Conservation (phyloP, 2,113 vertebrate species). For the Sphyrna mokarran region DNA sequence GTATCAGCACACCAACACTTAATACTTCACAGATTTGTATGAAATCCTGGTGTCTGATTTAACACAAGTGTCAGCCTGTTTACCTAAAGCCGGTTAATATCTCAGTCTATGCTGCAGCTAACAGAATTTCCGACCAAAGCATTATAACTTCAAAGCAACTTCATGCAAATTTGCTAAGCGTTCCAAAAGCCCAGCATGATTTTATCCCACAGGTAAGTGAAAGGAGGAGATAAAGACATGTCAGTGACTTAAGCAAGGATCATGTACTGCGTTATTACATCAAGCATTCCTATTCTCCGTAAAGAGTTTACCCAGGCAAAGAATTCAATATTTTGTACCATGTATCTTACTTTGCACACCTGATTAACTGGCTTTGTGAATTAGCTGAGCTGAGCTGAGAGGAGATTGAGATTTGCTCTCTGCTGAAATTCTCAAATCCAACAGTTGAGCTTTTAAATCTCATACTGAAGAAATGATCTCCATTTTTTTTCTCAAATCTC, state of each 20-base stretch:
- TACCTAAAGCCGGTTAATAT: not conserved
- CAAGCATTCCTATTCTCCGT: not conserved
- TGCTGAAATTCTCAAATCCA: not conserved
- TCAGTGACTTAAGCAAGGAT: not conserved
- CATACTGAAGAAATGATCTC: not conserved
- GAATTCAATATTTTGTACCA: not conserved
- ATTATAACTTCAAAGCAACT: not conserved
- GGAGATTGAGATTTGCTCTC: not conserved
- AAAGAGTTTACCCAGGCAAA: not conserved
- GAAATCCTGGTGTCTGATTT: not conserved
- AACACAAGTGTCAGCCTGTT: not conserved
- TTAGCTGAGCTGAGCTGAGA: not conserved
- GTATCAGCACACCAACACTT: not conserved
- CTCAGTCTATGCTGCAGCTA: not conserved
- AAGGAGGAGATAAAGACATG: not conserved
- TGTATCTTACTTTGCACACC: not conserved
- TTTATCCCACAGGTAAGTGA: not conserved
- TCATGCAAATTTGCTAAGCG: not conserved
- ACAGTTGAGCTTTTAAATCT: not conserved
- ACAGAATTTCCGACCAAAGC: not conserved
- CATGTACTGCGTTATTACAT: not conserved
- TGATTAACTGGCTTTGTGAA: not conserved
- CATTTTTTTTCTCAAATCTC: not conserved
- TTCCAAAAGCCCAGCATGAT: not conserved
- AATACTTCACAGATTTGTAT: not conserved